phyloP scores from a whole-genome alignment of 2,797 vertebrate genomes.

The Limnodromus scolopaceus region DNA sequence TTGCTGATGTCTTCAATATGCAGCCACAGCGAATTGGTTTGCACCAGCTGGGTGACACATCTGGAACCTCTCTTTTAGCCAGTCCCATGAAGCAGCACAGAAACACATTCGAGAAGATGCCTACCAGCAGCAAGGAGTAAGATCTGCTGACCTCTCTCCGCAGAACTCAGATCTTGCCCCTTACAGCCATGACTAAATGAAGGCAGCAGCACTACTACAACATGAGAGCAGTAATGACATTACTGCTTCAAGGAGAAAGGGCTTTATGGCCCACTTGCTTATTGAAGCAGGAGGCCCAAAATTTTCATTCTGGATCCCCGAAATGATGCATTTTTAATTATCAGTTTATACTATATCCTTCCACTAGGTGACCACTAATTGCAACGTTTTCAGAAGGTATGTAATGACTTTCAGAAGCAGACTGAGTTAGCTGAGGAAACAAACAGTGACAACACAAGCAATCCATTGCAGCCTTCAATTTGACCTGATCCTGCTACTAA shows the following conservation, averaged over 20 bases:
- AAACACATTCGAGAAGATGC: not conserved
- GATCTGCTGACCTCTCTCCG: not conserved
- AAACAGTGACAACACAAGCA: not conserved
- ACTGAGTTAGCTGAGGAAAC: not conserved
- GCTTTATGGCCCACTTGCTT: not conserved
- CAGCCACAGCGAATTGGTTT: not conserved
- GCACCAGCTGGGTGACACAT: not conserved
- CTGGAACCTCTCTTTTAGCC: slow-evolving; percentile 5
- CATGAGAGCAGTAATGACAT: not conserved
- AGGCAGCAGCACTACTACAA: not conserved
- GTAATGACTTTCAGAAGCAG: not conserved
- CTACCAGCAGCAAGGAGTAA: not conserved
- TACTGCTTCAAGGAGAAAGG: not conserved
- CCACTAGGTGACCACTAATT: not conserved
- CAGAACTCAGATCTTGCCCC: not conserved
- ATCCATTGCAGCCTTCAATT: not conserved
- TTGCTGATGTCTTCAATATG: not conserved
- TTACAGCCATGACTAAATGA: accelerated
- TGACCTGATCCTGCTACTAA: not conserved
- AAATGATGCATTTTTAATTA: not conserved
- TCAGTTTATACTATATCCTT: not conserved
- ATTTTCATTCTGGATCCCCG: not conserved
- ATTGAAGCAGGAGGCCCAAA: not conserved
- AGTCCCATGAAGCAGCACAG: not conserved
- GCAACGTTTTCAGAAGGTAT: not conserved